A percentile compares a stretch with the other conserved stretches of the same genome.
These are phyloP conservation scores for Haliclona indistincta DNA, from an alignment of 37 sponge, comb jelly and placozoan genomes.

Conservation along the genomic window DNA sequence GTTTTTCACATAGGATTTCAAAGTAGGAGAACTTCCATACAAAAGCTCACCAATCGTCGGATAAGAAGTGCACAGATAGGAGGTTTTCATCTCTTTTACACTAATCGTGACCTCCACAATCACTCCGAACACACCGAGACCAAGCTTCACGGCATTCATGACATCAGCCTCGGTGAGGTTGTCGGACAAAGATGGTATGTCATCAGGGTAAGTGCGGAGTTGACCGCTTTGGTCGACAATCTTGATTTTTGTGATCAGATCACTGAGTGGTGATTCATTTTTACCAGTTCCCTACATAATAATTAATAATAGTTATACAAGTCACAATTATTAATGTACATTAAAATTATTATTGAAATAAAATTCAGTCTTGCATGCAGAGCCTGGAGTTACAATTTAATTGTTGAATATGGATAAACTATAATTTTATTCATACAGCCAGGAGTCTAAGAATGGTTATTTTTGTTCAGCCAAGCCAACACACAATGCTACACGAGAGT, in stretches of 20 bases:
- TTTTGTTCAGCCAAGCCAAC: too few relatives aligned
- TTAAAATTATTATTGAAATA: not conserved
- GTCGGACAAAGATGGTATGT: not conserved
- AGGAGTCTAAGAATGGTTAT: too few relatives aligned
- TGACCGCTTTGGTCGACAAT: conserved; percentile 8
- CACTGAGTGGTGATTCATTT: conserved; percentile 9
- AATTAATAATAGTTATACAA: not conserved
- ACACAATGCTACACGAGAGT: too few relatives aligned
- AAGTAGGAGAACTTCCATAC: not conserved
- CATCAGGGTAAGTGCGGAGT: not conserved
- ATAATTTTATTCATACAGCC: too few relatives aligned
- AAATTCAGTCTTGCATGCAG: not conserved
- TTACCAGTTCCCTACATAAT: conserved; percentile 28
- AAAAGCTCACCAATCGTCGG: conserved; percentile 3
- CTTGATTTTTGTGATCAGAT: conserved; percentile 18
- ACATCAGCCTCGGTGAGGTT: not conserved
- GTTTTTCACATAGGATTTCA: not conserved
- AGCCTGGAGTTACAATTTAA: too few relatives aligned
- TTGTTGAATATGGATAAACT: too few relatives aligned
- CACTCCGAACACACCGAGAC: conserved; percentile 35
- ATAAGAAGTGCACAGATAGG: conserved; percentile 10
- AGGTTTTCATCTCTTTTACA: not conserved
- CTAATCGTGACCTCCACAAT: conserved; percentile 19
- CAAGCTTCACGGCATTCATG: conserved; percentile 5
- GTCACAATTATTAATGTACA: not conserved